Evolutionary conservation across 2,888 invertebrate species (phyloP), one percentile per base, ranked within the genome.

Genomic region (Drosophila incognita): DNA sequence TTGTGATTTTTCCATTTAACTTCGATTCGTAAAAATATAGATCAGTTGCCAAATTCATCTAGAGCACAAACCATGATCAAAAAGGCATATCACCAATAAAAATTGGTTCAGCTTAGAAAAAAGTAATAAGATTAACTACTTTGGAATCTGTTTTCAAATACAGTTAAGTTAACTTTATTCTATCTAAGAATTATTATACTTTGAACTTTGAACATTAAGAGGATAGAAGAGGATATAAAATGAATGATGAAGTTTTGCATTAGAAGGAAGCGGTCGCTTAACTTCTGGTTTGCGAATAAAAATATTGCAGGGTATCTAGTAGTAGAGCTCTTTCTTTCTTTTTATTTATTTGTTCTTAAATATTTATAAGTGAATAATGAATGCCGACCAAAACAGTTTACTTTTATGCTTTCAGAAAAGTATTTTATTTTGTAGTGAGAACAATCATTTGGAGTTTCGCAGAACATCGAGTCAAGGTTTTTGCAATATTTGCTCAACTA

Each of bases 111-210:
- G 3, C 1, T 49, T 10, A 10, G 27, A 18, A 18, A 21, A 49
- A 15, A 0, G 46, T 21, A 0, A 4, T 21, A 15, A 0, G 2
- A 4, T 15, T 24, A 2, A 15, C 24, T 8, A 21, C 4, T 38
- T 10, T 38, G 18, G 8, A 18, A 38, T 8, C 38, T 38, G 18
- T 38, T 38, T 38, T 40, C 4, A 40, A 40, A 4, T n/a, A n/a
- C 4, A 2, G 18, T 38, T 10, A n/a, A 40, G n/a, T 10, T 10
- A n/a, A n/a, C 8, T 40, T 40, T n/a, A n/a, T 18, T 18, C 7
- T 4, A 8, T 0, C 8, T 38, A 0, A 8, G 8, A 18, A 38
- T 8, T 4, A 18, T 4, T 8, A 2, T 18, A 18, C 21, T 21
- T 21, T 21, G 21, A 21, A 21, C 21, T 21, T 21, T 8, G 18